Evolutionary conservation across 2,797 vertebrate genomes (phyloP), one percentile per base, ranked within the genome.

Genomic region (Anguilla megastoma): DNA sequence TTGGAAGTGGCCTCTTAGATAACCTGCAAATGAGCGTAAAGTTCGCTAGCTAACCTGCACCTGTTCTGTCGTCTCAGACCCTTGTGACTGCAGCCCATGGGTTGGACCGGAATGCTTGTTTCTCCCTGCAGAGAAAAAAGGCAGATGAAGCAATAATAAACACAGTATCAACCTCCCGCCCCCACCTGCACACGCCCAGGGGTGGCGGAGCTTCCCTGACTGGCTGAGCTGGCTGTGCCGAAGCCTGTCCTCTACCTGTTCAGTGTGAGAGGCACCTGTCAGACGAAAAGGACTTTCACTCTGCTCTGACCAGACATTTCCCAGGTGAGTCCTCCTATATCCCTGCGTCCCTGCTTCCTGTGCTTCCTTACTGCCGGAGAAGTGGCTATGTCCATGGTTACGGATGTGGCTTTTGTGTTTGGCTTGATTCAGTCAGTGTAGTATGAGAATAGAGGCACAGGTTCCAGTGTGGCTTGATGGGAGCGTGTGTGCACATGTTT

Each of bases 191-290:
- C 85, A 66, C 85, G 92, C 94, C 94, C 95, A 87, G 82, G 80
- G 90, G 89, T 18, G 41, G 88, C 86, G 60, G 85, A 89, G 89
- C 92, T 89, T 89, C 92, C 92, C 88, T 90, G 93, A 96, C 96
- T 95, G 92, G 95, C 94, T 95, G 86, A 91, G 93, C 94, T 93
- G 95, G 95, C 91, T 84, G 86, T 90, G 93, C 88, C 94, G 92
- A 95, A 95, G 85, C 95, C 95, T 91, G 41, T 93, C 94, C 95
- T 95, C 94, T 92, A 88, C 89, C 90, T 50, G 80, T 88, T 87
- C 90, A 88, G 86, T n/a, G 86, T 88, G 88, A 6, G 87, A 94
- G 91, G 91, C 95, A 95, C 93, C 95, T 96, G 95, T 95, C 92
- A 93, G 88, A 90, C 91, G 90, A 89, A 89, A 89, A 52, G 89